Percentiles rank a stretch among this genome's conserved stretches.
Evolutionary conservation across 1,140 invertebrate species (phyloP).

Genomic region (Spodoptera litura): DNA sequence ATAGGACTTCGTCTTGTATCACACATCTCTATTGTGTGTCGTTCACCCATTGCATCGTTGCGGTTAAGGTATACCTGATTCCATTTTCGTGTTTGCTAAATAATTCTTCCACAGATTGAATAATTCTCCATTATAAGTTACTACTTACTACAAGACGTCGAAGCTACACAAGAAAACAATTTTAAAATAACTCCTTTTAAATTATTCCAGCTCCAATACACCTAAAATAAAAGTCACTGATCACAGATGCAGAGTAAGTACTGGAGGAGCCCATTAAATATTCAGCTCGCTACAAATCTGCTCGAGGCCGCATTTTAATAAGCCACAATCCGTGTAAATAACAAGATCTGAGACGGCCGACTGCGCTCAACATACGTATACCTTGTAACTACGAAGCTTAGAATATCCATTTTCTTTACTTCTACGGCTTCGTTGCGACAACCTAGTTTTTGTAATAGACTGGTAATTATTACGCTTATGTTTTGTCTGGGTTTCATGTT

Average conservation of each 20-base stretch:
- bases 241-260: too few species aligned
- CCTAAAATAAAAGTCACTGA: too few species aligned
- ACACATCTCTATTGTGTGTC: not conserved
- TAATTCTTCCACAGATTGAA: too few species aligned
- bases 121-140: too few species aligned
- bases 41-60: not conserved
- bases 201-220: too few species aligned
- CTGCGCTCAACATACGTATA: constrained; percentile 15
- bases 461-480: not conserved
- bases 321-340: constrained; percentile 21
- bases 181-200: too few species aligned
- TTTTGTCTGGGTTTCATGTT: not conserved
- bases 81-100: too few species aligned
- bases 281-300: not conserved
- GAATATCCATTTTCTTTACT: constrained; percentile 24
- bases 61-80: not conserved
- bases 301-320: constrained; percentile 7
- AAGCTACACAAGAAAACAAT: too few species aligned
- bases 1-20: too few species aligned
- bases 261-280: not conserved
- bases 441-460: constrained; percentile 22
- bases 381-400: constrained; percentile 1
- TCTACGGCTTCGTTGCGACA: constrained; percentile 16
- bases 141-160: too few species aligned
- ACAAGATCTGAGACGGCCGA: constrained; percentile 7